Evolutionary conservation across 2,888 invertebrate genomes (phyloP).

Genomic region (Melanotus villosus): DNA sequence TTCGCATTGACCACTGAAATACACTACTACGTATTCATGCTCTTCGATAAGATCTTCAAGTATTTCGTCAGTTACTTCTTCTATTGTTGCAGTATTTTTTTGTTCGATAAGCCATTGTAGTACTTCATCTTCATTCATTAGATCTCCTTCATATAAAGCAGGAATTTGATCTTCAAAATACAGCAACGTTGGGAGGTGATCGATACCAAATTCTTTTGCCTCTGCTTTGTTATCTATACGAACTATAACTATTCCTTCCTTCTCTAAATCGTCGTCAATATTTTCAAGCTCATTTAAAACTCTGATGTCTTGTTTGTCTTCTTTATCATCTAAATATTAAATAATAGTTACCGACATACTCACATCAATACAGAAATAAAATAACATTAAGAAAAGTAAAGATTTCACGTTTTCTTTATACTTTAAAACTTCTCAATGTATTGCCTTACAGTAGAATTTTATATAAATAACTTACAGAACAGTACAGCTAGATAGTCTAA

Average conservation of each 20-base stretch:
- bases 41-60: slow-evolving; percentile 87
- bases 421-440: not conserved
- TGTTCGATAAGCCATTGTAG: slow-evolving; percentile 91
- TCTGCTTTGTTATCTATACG: slow-evolving; percentile 92
- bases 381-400: too few relatives aligned
- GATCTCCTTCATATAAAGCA: slow-evolving; percentile 91
- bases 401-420: too few relatives aligned
- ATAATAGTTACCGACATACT: too few relatives aligned
- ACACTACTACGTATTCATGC: slow-evolving; percentile 94
- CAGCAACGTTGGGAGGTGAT: slow-evolving; percentile 87
- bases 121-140: slow-evolving; percentile 93
- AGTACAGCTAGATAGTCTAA: slow-evolving; percentile 88
- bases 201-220: slow-evolving; percentile 92
- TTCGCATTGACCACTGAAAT: slow-evolving; percentile 92
- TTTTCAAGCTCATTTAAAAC: slow-evolving; percentile 92
- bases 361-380: too few relatives aligned
- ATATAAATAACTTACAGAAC: slow-evolving; percentile 81
- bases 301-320: slow-evolving; percentile 90
- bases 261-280: slow-evolving; percentile 92
- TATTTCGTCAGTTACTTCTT: slow-evolving; percentile 95
- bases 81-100: slow-evolving; percentile 91
- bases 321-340: slow-evolving; percentile 82
- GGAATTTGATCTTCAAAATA: slow-evolving; percentile 95
- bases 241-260: slow-evolving; percentile 91
- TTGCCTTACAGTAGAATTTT: not conserved